phyloP scores from a whole-genome alignment of 1,140 invertebrate genomes.

The Rhagoletis zephyria region DNA sequence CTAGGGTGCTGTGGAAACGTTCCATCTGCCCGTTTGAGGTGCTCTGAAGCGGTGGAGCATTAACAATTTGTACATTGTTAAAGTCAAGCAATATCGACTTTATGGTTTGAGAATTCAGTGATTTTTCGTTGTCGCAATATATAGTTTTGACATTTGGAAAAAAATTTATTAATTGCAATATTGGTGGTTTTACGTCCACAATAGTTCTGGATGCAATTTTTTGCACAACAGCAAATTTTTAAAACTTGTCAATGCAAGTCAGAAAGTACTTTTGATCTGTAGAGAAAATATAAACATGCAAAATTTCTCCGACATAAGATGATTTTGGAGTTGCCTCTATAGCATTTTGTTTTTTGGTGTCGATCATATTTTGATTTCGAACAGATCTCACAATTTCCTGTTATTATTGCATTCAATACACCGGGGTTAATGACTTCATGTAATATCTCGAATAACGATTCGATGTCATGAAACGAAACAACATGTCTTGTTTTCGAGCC shows the following conservation, averaged over 20 bases:
- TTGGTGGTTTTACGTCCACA: constrained; percentile 7
- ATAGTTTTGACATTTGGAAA: constrained; percentile 26
- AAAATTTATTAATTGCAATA: constrained; percentile 6
- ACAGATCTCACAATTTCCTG: no score
- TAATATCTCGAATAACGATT: not conserved
- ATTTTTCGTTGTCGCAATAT: constrained; percentile 20
- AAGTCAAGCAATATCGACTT: not conserved
- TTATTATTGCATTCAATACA: not conserved
- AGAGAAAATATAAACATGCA: constrained; percentile 5
- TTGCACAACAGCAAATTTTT: not conserved
- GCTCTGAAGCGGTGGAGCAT: constrained; percentile 11
- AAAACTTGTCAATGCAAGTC: not conserved
- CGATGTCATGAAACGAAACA: not conserved
- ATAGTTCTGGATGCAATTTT: not conserved
- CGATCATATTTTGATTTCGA: no score
- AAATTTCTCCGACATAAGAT: not conserved
- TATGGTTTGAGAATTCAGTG: constrained; percentile 36
- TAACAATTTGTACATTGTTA: not conserved
- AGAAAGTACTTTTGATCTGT: not conserved
- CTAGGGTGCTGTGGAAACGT: constrained; percentile 10
- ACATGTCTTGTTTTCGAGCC: not conserved
- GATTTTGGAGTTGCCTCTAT: not conserved
- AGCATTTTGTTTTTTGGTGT: no score
- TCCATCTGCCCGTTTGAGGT: constrained; percentile 42
- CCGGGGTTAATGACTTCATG: not conserved